Conservation (phyloP, 2,113 vertebrate species). For the Phalacrocorax aristotelis region DNA sequence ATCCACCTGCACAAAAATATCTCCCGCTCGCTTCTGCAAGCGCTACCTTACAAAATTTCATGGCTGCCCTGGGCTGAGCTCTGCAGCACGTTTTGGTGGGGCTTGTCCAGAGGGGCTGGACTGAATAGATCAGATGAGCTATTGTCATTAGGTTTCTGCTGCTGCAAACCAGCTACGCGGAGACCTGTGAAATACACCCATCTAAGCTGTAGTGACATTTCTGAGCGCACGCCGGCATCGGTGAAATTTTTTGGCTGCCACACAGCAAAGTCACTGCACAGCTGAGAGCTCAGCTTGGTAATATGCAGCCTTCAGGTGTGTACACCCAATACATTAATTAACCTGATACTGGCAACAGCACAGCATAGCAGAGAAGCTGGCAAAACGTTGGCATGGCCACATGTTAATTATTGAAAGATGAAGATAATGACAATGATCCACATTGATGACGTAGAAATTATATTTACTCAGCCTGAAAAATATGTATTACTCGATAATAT, state of each 20-base stretch:
- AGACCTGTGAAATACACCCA: rapidly evolving
- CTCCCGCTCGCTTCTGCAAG: neutral
- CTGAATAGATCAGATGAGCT: neutral
- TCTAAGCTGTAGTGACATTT: neutral
- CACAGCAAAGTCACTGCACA: neutral
- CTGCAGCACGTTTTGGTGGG: neutral
- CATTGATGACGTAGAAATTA: neutral
- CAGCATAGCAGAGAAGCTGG: neutral
- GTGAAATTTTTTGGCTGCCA: rapidly evolving
- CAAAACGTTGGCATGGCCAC: neutral
- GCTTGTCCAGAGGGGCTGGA: neutral
- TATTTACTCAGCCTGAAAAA: neutral
- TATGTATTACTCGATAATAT: neutral
- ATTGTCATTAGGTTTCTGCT: rapidly evolving
- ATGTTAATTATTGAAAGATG: neutral
- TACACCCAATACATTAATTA: neutral
- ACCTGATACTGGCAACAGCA: neutral
- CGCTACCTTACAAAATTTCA: neutral
- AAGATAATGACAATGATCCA: neutral
- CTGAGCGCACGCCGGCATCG: rapidly evolving
- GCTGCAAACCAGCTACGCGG: neutral
- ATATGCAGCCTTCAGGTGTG: neutral
- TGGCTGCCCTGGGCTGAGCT: neutral
- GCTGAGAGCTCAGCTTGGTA: neutral
- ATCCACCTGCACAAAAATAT: neutral